Evolutionary conservation across 2,888 invertebrate species (phyloP), one percentile per base, ranked within the genome.

Genomic region (Erpobdella octoculata): DNA sequence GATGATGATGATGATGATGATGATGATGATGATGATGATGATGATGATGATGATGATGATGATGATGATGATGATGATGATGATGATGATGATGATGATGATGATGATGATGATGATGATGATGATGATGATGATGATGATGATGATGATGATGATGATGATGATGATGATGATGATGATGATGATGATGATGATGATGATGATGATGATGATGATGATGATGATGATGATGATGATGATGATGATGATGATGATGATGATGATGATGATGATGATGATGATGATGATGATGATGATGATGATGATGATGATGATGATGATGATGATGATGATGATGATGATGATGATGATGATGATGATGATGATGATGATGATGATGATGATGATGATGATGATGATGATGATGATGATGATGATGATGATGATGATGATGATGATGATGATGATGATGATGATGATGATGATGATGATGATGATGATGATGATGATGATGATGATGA

Each of bases 381-480:
- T n/a, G n/a, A n/a, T n/a, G 68, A 68, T 68, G 68, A 8, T 68
- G 68, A 15, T 15, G 4, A 25, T 46, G 33, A 68, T 48, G 48
- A 4, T 6, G 68, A 25, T 6, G 68, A 12, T 48, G 68, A 53
- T 41, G 67, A 64, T 37, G 66, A 66, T 12, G 36, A 37, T 25
- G 12, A 65, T 53, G 67, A 58, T 46, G 59, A 64, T 25, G 67
- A 67, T 69, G 70, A 69, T 69, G 70, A 69, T 69, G 70, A 69
- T 69, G 70, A 69, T 69, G 70, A 69, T 64, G 70, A 69, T 69
- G 70, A 69, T 69, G 67, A 67, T 69, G 70, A 69, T 69, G 70
- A 69, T 69, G 70, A 69, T 69, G 70, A 69, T 69, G 70, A 69
- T 64, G 70, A 69, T 69, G 70, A 69, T 69, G 70, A 69, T 69